phyloP scores from a whole-genome alignment of 2,797 vertebrate species.

The Mus spretus region DNA sequence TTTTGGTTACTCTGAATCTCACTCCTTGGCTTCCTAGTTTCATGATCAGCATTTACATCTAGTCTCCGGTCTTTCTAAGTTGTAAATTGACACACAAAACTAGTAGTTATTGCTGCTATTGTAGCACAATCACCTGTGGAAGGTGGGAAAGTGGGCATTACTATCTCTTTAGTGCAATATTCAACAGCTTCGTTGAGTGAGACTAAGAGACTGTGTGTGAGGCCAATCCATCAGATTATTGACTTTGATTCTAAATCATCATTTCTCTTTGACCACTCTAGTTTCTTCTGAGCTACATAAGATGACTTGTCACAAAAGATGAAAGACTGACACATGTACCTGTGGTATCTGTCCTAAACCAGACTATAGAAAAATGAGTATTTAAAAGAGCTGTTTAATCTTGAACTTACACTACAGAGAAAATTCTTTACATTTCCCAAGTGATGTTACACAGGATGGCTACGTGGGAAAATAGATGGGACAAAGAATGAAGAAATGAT shows the following conservation, averaged over 20 bases:
- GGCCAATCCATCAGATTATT: background rate
- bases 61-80: background rate
- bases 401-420: background rate
- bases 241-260: conserved; percentile 64
- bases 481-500: conserved; percentile 41
- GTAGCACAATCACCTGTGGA: background rate
- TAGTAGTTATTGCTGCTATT: background rate
- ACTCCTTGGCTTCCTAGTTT: background rate
- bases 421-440: conserved; percentile 51
- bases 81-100: background rate
- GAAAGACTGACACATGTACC: background rate
- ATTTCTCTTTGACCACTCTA: conserved; percentile 67
- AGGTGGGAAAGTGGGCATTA: background rate
- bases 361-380: conserved; percentile 65
- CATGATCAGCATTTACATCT: background rate
- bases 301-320: conserved; percentile 68
- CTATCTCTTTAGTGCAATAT: background rate
- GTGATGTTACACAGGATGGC: conserved; percentile 39
- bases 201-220: background rate
- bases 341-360: background rate
- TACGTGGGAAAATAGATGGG: background rate
- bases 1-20: background rate
- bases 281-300: conserved; percentile 72
- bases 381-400: conserved; percentile 62
- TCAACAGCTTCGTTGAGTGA: background rate